Evolutionary conservation across 2,113 vertebrate species (phyloP), one percentile per base, ranked within the genome.

Genomic region (Crotophaga sulcirostris): DNA sequence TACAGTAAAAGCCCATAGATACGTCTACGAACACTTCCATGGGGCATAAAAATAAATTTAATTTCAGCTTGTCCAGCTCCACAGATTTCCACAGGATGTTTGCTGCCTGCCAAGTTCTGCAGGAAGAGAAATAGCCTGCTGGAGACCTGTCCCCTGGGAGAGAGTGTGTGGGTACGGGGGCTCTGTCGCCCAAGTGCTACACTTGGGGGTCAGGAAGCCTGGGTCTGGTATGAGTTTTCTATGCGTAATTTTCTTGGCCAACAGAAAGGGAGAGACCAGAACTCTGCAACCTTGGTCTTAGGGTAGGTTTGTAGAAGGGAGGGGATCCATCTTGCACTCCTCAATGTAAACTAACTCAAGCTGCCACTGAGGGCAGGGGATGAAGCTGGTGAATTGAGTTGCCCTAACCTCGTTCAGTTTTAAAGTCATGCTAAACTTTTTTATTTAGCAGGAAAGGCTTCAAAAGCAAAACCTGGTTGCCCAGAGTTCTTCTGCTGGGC

Each of bases 111-210:
- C 4, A 8, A 44, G 14, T 33, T 85, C 16, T 60, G 20, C 8
- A 52, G 62, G 64, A 70, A 56, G 23, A 42, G 58, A 17, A 84
- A 20, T 1, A 12, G 7, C 19, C 10, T 45, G 10, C 3, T 45
- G 29, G 55, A 63, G 16, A 21, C 9, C 3, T 52, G 19, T 26
- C 31, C 12, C 24, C 15, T 1, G 4, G 19, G 40, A 45, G 9
- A 13, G 42, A 15, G 7, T 33, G 5, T 4, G 31, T 34, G 31
- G 23, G 2, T 51, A 14, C 2, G 3, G 7, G 24, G 13, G 11
- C 16, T 76, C 10, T 36, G 23, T 40, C 1, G 2, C 20, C 21
- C 10, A 4, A 2, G 7, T 1, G 1, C 38, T 55, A 2, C 1
- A 4, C 18, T 44, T 44, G 34, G 23, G 38, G 19, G 5, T 81